Conservation (phyloP, 2,797 vertebrate genomes). For the Arrhamphus sclerolepis region DNA sequence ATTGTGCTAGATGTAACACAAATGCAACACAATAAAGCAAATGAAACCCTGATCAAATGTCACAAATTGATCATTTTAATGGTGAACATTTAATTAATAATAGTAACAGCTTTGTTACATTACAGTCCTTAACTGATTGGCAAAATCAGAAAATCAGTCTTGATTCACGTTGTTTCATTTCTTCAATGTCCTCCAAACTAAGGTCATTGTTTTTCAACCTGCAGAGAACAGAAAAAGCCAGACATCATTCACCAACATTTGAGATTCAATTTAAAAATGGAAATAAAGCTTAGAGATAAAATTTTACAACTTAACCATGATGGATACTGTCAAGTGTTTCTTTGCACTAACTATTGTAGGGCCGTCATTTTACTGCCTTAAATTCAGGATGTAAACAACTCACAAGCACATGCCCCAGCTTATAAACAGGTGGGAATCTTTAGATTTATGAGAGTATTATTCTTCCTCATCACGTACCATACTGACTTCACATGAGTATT, state of each 20-base stretch:
- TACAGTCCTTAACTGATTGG: not conserved
- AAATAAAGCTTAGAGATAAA: not conserved
- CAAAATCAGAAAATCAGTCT: conserved; percentile 77
- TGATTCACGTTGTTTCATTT: conserved; percentile 72
- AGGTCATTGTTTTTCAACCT: conserved; percentile 86
- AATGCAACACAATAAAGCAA: too few relatives aligned
- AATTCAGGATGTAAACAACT: not conserved
- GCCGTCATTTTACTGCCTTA: too few relatives aligned
- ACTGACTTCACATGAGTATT: conserved; percentile 81
- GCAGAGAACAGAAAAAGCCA: conserved; percentile 30
- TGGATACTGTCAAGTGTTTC: not conserved
- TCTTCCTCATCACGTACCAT: conserved; percentile 74
- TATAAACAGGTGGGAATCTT: too few relatives aligned
- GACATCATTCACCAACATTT: not conserved
- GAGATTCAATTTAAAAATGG: not conserved
- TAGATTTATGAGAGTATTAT: not conserved
- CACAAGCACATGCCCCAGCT: too few relatives aligned
- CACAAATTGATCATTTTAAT: conserved; percentile 8
- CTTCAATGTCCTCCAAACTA: conserved; percentile 76
- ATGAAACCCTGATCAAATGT: too few relatives aligned
- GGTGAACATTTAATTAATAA: conserved; percentile 21
- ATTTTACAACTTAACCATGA: not conserved
- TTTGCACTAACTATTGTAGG: conserved; percentile 4
- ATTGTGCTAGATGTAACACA: too few relatives aligned
- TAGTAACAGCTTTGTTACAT: not conserved